Evolutionary conservation across 1,140 invertebrate species (phyloP).

Genomic region (Leucophenga varia): DNA sequence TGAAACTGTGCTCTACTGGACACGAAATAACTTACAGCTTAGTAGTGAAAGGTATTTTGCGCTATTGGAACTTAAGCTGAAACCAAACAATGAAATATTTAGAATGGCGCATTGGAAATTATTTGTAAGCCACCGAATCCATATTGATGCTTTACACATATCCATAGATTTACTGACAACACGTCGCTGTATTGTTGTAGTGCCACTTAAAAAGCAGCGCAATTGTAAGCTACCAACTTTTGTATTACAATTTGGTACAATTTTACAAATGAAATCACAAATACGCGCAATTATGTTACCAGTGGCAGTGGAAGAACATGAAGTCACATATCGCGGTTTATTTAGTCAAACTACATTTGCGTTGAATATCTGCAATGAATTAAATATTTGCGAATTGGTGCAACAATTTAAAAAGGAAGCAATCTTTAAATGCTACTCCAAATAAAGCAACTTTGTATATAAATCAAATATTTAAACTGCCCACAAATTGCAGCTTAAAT

Average conservation of each 20-base stretch:
- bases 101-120: constrained; percentile 28
- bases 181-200: constrained; percentile 15
- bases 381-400: constrained; percentile 3
- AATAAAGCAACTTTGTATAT: not conserved
- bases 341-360: constrained; percentile 13
- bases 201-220: constrained; percentile 20
- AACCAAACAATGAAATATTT: constrained; percentile 7
- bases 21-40: not conserved
- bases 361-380: not conserved
- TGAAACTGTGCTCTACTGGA: constrained; percentile 12
- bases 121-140: constrained; percentile 13
- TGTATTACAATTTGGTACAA: constrained; percentile 18
- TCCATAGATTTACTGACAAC: constrained; percentile 23
- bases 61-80: constrained; percentile 15
- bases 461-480: constrained; percentile 12
- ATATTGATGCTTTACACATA: constrained; percentile 16
- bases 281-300: constrained; percentile 26
- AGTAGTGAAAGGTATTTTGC: constrained; percentile 16
- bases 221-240: constrained; percentile 23
- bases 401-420: not conserved
- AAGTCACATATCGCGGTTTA: constrained; percentile 17
- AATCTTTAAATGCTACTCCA: not conserved
- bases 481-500: not conserved
- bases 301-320: constrained; percentile 10
- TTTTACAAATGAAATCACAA: constrained; percentile 24